phyloP scores from a whole-genome alignment of 2,888 invertebrate species.

The Sepioteuthis lessoniana region DNA sequence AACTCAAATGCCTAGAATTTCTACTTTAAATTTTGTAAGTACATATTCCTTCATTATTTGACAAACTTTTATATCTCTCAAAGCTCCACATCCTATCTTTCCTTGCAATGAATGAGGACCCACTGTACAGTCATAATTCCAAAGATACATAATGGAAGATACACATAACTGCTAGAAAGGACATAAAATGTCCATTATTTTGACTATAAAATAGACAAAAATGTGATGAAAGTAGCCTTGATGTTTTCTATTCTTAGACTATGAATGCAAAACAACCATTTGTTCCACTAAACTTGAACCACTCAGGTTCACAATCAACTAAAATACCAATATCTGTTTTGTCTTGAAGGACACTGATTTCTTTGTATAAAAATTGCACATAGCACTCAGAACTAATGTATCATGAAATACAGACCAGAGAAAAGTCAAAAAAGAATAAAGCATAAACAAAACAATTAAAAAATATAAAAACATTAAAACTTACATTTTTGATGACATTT shows the following conservation, averaged over 20 bases:
- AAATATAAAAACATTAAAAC: not conserved
- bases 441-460: not conserved
- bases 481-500: slow-evolving; percentile 23
- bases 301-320: slow-evolving; percentile 5
- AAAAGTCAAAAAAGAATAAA: not conserved
- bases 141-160: not conserved
- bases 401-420: not conserved
- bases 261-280: not conserved
- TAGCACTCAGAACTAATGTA: slow-evolving; percentile 4
- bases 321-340: slow-evolving; percentile 17
- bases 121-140: not conserved
- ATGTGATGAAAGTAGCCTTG: not conserved
- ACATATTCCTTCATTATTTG: not conserved
- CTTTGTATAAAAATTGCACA: not conserved
- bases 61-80: not conserved
- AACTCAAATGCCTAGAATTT: not conserved
- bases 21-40: not conserved
- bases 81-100: not conserved
- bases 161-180: not conserved
- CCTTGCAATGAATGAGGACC: not conserved
- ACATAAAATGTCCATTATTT: slow-evolving; percentile 23
- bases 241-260: not conserved
- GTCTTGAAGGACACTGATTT: slow-evolving; percentile 20
- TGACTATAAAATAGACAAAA: not conserved
- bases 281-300: slow-evolving; percentile 33